A percentile compares a stretch with the other conserved stretches of the same genome.
Conservation (phyloP, 1,140 invertebrate genomes). For the Macrobrachium nipponense region DNA sequence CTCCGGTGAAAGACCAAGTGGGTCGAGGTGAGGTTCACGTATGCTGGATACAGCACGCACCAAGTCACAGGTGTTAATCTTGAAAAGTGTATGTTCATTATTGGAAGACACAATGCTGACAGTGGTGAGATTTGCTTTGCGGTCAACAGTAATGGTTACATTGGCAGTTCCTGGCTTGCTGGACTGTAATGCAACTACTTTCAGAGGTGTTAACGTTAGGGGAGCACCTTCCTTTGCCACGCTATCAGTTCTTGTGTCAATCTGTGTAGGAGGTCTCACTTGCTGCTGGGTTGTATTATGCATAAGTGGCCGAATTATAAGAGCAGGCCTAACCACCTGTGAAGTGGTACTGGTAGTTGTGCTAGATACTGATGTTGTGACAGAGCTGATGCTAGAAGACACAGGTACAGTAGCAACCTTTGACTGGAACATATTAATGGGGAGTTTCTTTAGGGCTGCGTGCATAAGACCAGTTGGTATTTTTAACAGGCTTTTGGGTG, state of each 20-base stretch:
- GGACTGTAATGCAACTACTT: slow-evolving; percentile 47
- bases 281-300: slow-evolving; percentile 17
- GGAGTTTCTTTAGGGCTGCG: slow-evolving; percentile 41
- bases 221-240: slow-evolving; percentile 36
- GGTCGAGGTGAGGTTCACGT: slow-evolving; percentile 56
- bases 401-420: slow-evolving; percentile 19
- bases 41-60: slow-evolving; percentile 62
- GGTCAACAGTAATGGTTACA: slow-evolving; percentile 61
- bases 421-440: slow-evolving; percentile 40
- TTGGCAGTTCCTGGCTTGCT: slow-evolving; percentile 56
- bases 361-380: not conserved
- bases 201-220: slow-evolving; percentile 46
- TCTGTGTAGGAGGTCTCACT: slow-evolving; percentile 26
- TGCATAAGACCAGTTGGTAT: slow-evolving; percentile 36
- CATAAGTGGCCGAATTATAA: slow-evolving; percentile 47
- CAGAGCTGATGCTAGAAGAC: not conserved
- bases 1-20: slow-evolving; percentile 57
- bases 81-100: slow-evolving; percentile 62
- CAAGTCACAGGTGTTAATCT: slow-evolving; percentile 61
- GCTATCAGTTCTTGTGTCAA: slow-evolving; percentile 24
- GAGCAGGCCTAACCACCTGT: slow-evolving; percentile 40
- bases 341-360: slow-evolving; percentile 13
- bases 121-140: slow-evolving; percentile 58
- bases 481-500: slow-evolving; percentile 46
- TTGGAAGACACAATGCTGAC: slow-evolving; percentile 62